phyloP scores from a whole-genome alignment of 2,797 vertebrate species.

The Rhabdomys pumilio region DNA sequence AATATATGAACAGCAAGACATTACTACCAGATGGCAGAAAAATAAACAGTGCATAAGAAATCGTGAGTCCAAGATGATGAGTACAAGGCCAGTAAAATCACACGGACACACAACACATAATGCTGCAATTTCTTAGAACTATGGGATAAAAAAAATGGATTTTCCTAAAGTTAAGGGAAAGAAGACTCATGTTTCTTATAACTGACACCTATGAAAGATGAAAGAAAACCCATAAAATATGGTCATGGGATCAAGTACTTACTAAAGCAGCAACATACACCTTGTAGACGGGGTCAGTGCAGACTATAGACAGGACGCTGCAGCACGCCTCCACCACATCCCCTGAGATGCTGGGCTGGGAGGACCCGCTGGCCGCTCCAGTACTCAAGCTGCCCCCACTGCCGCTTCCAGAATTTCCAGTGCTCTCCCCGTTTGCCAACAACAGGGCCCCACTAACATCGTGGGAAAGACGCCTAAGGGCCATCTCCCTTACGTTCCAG shows the following conservation, averaged over 20 bases:
- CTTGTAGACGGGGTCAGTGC: slow-evolving; percentile 96
- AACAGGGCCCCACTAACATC: slow-evolving; percentile 95
- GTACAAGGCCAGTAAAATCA: slow-evolving; percentile 36
- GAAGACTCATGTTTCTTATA: slow-evolving; percentile 17
- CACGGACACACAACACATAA: background rate
- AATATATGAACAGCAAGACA: background rate
- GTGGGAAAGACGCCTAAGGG: slow-evolving; percentile 94
- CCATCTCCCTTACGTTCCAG: slow-evolving; percentile 97
- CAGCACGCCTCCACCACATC: slow-evolving; percentile 95
- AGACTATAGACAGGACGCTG: slow-evolving; percentile 94
- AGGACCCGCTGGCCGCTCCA: slow-evolving; percentile 88
- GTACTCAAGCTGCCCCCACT: slow-evolving; percentile 85
- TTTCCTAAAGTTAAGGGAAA: slow-evolving; percentile 50
- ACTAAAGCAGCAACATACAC: slow-evolving; percentile 97
- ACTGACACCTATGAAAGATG: background rate
- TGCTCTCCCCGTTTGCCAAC: slow-evolving; percentile 94
- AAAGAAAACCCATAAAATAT: background rate
- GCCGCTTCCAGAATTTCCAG: slow-evolving; percentile 89
- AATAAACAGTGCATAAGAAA: background rate
- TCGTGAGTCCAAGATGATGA: background rate
- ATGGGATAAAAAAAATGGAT: background rate
- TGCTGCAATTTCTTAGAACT: background rate
- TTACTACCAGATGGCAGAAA: background rate
- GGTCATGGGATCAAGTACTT: slow-evolving; percentile 87
- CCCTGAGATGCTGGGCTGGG: slow-evolving; percentile 91